phyloP scores from a whole-genome alignment of 2,888 invertebrate species.

The Gymnocheta viridis region DNA sequence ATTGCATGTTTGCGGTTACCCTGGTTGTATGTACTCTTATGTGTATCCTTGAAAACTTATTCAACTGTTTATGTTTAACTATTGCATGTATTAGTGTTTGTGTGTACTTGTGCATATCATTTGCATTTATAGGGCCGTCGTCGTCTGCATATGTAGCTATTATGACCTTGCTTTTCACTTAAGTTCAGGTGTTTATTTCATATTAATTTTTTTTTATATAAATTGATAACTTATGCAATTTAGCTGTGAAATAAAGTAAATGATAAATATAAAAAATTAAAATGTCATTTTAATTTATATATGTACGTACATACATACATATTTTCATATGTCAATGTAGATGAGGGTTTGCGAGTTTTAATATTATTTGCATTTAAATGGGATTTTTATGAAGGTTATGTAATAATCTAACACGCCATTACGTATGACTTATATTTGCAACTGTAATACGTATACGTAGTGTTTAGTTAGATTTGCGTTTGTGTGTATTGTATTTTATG shows the following conservation, averaged over 20 bases:
- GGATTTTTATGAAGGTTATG: constrained; percentile 18
- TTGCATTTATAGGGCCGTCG: background rate
- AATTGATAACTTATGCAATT: constrained; percentile 24
- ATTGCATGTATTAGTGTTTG: background rate
- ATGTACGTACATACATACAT: no score
- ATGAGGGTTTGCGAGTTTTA: background rate
- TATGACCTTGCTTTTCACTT: constrained; percentile 18
- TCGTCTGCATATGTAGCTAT: background rate
- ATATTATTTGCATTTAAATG: constrained; percentile 38
- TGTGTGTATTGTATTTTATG: background rate
- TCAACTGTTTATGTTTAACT: constrained; percentile 9
- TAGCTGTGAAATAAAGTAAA: background rate
- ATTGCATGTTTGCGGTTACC: no score
- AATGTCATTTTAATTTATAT: background rate
- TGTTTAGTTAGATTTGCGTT: background rate
- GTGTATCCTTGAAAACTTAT: constrained; percentile 14
- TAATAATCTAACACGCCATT: background rate
- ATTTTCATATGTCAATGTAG: background rate
- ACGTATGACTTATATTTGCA: constrained; percentile 33
- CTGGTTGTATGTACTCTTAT: no score
- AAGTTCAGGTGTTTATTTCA: constrained; percentile 17
- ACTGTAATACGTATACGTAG: constrained; percentile 13
- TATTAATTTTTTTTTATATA: constrained; percentile 14
- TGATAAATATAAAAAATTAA: background rate
- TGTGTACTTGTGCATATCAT: background rate